phyloP scores from a whole-genome alignment of 2,113 vertebrate species.

The Rafetus swinhoei region DNA sequence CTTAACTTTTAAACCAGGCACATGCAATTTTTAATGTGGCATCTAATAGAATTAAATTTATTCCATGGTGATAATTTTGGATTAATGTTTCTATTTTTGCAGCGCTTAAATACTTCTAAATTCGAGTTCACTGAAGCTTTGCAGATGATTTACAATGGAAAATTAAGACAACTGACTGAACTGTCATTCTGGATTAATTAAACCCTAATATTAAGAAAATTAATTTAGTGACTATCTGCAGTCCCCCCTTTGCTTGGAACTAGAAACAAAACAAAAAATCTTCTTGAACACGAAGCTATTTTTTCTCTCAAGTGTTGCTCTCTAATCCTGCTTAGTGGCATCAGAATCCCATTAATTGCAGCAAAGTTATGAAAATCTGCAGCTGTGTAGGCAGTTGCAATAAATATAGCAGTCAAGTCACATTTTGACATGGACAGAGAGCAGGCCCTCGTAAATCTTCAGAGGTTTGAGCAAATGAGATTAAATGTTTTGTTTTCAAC shows the following conservation, averaged over 20 bases:
- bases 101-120: slow-evolving; percentile 43
- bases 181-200: slow-evolving; percentile 76
- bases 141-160: slow-evolving; percentile 69
- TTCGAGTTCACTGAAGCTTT: slow-evolving; percentile 63
- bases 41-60: slow-evolving; percentile 71
- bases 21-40: slow-evolving; percentile 26
- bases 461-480: slow-evolving; percentile 59
- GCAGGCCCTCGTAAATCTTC: slow-evolving; percentile 61
- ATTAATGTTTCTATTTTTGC: slow-evolving; percentile 75
- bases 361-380: slow-evolving; percentile 54
- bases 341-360: slow-evolving; percentile 73
- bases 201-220: slow-evolving; percentile 70
- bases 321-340: slow-evolving; percentile 64
- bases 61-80: slow-evolving; percentile 68
- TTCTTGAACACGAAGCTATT: slow-evolving; percentile 23
- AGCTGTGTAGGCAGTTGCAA: slow-evolving; percentile 60
- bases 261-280: slow-evolving; percentile 49
- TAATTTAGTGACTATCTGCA: slow-evolving; percentile 66
- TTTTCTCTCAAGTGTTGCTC: slow-evolving; percentile 60
- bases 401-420: slow-evolving; percentile 67
- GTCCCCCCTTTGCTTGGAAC: slow-evolving; percentile 59
- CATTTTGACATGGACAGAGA: slow-evolving; percentile 69
- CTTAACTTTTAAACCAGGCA: slow-evolving; percentile 52
- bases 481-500: slow-evolving; percentile 59
- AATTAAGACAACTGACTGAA: slow-evolving; percentile 65